Conservation (phyloP, 2,797 vertebrate genomes). For the Allobates femoralis region DNA sequence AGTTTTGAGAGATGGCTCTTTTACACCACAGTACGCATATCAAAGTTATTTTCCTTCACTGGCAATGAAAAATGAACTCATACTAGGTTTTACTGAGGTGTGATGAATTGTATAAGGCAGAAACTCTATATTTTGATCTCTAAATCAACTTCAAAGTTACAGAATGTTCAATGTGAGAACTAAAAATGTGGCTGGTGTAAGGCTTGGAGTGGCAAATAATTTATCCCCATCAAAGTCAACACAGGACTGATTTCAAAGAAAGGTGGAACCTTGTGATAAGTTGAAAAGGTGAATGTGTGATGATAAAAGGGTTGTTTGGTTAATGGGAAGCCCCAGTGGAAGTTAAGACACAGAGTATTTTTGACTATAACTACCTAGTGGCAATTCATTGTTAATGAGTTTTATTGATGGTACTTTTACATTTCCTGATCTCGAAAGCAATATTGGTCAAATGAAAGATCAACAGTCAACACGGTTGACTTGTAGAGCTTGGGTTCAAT, state of each 20-base stretch:
- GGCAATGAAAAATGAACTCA: conserved; percentile 12
- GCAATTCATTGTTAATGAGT: neutral
- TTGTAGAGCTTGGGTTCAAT: too few relatives aligned
- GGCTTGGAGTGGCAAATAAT: neutral
- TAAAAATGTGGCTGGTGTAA: neutral
- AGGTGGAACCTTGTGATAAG: neutral
- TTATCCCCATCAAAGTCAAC: conserved; percentile 1
- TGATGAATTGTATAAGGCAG: conserved; percentile 17
- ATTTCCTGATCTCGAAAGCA: neutral
- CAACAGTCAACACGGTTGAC: too few relatives aligned
- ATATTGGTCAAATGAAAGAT: too few relatives aligned
- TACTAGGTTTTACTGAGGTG: conserved; percentile 17
- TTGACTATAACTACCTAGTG: neutral
- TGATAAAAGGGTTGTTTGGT: neutral
- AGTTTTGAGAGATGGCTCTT: conserved; percentile 17
- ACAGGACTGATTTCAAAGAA: neutral
- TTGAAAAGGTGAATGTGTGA: neutral
- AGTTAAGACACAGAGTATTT: neutral
- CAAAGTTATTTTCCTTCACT: conserved; percentile 21
- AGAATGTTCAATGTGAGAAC: conserved; percentile 3
- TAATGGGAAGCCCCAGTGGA: neutral
- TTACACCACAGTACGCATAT: neutral
- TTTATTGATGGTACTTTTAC: neutral
- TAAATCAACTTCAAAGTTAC: conserved; percentile 24
- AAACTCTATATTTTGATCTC: conserved; percentile 24